Conservation (phyloP, 2,113 vertebrate genomes). For the Clarias gariepinus region DNA sequence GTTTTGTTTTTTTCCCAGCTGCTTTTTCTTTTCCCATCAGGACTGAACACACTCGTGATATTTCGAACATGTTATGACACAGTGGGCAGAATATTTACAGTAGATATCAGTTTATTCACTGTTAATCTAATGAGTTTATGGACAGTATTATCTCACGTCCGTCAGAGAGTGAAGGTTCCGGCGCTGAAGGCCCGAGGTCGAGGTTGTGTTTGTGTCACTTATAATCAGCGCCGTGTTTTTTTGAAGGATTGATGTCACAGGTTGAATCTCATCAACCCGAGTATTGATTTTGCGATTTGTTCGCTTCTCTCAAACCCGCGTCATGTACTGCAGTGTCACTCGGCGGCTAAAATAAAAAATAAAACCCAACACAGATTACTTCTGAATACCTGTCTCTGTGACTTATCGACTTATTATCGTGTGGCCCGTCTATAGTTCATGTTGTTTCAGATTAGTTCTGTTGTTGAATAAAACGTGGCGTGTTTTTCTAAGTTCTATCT, state of each 20-base stretch:
- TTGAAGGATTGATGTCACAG: constrained; percentile 29
- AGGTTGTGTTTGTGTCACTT: constrained; percentile 30
- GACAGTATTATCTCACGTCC: background rate
- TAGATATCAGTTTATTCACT: background rate
- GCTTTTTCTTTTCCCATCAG: background rate
- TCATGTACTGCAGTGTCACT: constrained; percentile 54
- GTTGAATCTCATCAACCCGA: constrained; percentile 27
- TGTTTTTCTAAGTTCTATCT: constrained; percentile 10
- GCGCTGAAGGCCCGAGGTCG: background rate
- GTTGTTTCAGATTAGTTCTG: constrained; percentile 28
- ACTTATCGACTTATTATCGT: constrained; percentile 44
- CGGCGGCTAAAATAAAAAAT: background rate
- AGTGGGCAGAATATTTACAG: background rate
- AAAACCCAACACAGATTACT: constrained; percentile 13
- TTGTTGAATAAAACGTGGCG: constrained; percentile 11
- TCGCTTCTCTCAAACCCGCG: constrained; percentile 29
- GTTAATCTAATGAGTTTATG: background rate
- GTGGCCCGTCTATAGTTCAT: constrained; percentile 18
- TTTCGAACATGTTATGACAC: background rate
- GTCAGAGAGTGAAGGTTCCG: background rate
- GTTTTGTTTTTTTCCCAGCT: background rate
- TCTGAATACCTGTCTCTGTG: constrained; percentile 31
- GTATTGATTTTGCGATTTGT: constrained; percentile 47
- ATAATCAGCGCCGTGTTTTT: background rate
- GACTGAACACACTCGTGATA: background rate